phyloP scores from a whole-genome alignment of 2,888 invertebrate species.

The Aphodius sticticus region DNA sequence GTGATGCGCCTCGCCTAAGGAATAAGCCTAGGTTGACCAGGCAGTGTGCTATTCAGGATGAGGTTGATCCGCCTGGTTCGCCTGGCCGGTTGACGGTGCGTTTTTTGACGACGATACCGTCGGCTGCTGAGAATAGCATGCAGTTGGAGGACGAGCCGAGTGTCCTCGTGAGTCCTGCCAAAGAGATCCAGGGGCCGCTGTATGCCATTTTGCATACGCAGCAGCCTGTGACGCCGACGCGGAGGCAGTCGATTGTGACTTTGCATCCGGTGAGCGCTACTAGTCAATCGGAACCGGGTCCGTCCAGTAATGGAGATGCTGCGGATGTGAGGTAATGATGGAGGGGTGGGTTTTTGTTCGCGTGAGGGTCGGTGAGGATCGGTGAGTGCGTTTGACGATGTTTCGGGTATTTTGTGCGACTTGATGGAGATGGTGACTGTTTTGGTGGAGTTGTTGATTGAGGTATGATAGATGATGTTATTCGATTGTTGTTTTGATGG shows the following conservation, averaged over 20 bases:
- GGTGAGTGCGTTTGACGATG: not conserved
- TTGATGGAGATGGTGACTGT: not conserved
- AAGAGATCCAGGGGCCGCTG: slow-evolving; percentile 55
- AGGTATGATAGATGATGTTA: too few relatives aligned
- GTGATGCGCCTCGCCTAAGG: slow-evolving; percentile 60
- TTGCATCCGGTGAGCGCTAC: slow-evolving; percentile 54
- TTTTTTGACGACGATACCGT: slow-evolving; percentile 76
- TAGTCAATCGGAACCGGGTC: slow-evolving; percentile 49
- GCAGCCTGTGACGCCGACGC: slow-evolving; percentile 43
- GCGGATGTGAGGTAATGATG: slow-evolving; percentile 48
- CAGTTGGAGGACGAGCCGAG: slow-evolving; percentile 70
- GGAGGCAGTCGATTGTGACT: slow-evolving; percentile 59
- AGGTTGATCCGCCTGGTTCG: slow-evolving; percentile 70
- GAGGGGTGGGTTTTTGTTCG: slow-evolving; percentile 27
- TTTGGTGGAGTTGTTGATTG: not conserved
- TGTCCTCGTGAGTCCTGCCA: slow-evolving; percentile 54
- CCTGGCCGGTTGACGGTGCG: slow-evolving; percentile 65
- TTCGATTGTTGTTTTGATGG: too few relatives aligned
- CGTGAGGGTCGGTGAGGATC: not conserved
- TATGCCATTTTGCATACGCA: slow-evolving; percentile 58
- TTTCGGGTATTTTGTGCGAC: not conserved
- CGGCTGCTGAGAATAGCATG: slow-evolving; percentile 76
- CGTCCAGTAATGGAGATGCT: slow-evolving; percentile 41
- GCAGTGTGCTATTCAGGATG: slow-evolving; percentile 82
- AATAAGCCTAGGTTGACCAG: slow-evolving; percentile 80